phyloP scores from a whole-genome alignment of 2,888 invertebrate species.

The Calliphora vomitoria region DNA sequence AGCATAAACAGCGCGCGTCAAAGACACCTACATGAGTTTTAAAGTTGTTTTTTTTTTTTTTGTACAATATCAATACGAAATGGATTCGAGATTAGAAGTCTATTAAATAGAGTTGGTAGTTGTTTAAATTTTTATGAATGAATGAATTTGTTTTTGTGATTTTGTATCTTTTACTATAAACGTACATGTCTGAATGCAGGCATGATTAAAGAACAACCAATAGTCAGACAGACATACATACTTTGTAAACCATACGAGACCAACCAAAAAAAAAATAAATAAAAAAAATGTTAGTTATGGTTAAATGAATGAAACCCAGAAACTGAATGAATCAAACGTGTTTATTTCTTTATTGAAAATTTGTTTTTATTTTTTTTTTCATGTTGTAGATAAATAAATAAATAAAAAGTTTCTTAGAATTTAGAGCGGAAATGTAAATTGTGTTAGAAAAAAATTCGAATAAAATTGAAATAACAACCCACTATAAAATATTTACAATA shows the following conservation, averaged over 20 bases:
- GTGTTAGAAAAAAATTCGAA: conserved; percentile 65
- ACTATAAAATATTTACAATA: conserved; percentile 29
- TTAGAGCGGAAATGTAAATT: conserved; percentile 77
- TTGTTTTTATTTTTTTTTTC: conserved; percentile 48
- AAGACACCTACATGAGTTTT: conserved; percentile 65
- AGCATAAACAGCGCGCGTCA: conserved; percentile 34
- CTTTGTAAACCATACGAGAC: conserved; percentile 29
- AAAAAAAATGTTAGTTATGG: not conserved
- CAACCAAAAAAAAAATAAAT: not conserved
- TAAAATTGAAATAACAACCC: conserved; percentile 44
- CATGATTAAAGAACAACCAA: conserved; percentile 41
- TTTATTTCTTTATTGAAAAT: conserved; percentile 52
- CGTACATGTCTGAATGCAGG: conserved; percentile 41
- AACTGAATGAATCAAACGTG: conserved; percentile 58
- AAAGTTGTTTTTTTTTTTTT: conserved; percentile 10
- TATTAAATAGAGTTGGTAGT: conserved; percentile 30
- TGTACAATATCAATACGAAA: conserved; percentile 33
- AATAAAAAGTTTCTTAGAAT: conserved; percentile 73
- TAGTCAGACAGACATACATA: conserved; percentile 19
- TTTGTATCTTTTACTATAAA: not conserved
- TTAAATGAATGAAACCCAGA: conserved; percentile 41
- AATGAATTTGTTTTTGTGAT: conserved; percentile 14
- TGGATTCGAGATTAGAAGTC: conserved; percentile 47
- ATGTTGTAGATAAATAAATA: conserved; percentile 57
- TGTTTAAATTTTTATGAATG: conserved; percentile 56